These are phyloP conservation scores for Tinamus guttatus DNA, from an alignment of 2,113 vertebrate species.

Conservation along the genomic window DNA sequence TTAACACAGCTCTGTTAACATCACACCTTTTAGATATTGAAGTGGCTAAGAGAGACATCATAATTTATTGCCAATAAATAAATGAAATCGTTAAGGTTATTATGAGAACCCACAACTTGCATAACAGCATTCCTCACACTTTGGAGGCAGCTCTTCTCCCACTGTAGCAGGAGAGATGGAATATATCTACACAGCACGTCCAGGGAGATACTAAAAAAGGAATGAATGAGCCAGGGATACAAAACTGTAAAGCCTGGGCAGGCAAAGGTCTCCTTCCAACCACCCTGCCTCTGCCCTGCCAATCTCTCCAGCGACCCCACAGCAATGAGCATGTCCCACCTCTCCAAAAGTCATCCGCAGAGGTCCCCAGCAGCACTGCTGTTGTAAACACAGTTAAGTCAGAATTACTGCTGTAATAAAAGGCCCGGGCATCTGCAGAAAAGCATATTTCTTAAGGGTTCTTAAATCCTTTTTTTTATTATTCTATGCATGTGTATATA, in stretches of 20 bases:
- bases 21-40: background rate
- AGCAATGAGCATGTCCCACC: background rate
- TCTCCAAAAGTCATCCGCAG: background rate
- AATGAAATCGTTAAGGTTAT: background rate
- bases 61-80: background rate
- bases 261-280: background rate
- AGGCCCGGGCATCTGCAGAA: background rate
- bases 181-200: background rate
- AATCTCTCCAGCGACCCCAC: background rate
- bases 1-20: background rate
- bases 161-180: background rate
- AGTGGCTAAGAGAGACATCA: background rate
- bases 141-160: background rate
- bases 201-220: background rate
- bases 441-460: background rate
- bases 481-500: no score
- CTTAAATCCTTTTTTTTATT: background rate
- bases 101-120: background rate
- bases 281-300: background rate
- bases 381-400: background rate
- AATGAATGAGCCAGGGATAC: background rate
- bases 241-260: background rate
- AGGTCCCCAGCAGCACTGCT: rapidly evolving
- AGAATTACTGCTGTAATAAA: background rate
- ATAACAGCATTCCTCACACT: background rate